phyloP scores from a whole-genome alignment of 2,113 vertebrate genomes.

The Chionis minor region DNA sequence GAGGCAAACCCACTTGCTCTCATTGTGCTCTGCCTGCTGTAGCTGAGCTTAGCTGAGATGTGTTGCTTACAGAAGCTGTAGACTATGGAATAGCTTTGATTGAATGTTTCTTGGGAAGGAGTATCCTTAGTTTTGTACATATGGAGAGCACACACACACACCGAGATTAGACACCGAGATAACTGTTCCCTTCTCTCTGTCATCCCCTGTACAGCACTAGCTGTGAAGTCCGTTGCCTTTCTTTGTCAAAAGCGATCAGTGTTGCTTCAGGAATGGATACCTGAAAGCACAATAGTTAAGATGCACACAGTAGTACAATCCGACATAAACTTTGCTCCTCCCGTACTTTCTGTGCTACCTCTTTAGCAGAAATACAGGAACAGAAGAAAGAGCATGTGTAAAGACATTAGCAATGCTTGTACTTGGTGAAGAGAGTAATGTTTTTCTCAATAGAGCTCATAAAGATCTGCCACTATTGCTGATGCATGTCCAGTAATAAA shows the following conservation, averaged over 20 bases:
- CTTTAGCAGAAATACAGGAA: not conserved
- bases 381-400: not conserved
- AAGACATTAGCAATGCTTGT: not conserved
- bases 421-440: not conserved
- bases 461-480: not conserved
- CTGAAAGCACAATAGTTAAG: not conserved
- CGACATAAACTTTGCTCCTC: not conserved
- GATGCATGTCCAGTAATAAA: not conserved
- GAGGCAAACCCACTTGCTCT: not conserved
- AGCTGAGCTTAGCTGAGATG: not conserved
- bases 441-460: not conserved
- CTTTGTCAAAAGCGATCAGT: not conserved
- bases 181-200: not conserved
- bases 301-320: fast-evolving
- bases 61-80: not conserved
- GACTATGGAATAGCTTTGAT: not conserved
- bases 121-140: not conserved
- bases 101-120: not conserved
- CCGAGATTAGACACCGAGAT: not conserved
- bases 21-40: not conserved
- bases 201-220: not conserved
- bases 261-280: not conserved
- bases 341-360: not conserved
- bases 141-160: not conserved
- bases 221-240: not conserved